Evolutionary conservation across 2,113 vertebrate genomes (phyloP), one percentile per base, ranked within the genome.

Genomic region (Rhagologus leucostigma): DNA sequence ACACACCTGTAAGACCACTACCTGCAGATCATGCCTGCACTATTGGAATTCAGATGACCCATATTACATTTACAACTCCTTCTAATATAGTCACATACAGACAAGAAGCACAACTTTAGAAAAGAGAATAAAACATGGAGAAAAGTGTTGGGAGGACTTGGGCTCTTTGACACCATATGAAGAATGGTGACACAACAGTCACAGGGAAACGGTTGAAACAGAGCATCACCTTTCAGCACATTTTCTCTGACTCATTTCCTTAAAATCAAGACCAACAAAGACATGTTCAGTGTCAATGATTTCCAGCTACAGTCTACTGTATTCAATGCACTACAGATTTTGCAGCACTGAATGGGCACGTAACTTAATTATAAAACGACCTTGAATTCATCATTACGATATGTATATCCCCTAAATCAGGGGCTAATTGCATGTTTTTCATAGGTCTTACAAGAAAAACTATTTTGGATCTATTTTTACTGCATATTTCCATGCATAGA

Each of bases 161-260:
- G 2, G 0, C 26, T 60, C 92, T 88, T 76, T 10, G 22, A 32
- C 27, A 42, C 32, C 10, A 2, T 32, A 7, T 2, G 2, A 0
- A 15, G 27, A 49, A 27, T 19, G 33, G 49, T 71, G 84, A 91
- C 77, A 68, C 33, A 46, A 42, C 16, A 68, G 63, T 37, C 60
- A 52, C 7, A 39, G 20, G 65, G 35, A 73, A 81, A 49, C 14
- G 12, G 6, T 21, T 64, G n/a, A 73, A 80, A 53, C 7, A 49
- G 49, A 74, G 47, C 21, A 57, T 85, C 55, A 69, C 17, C n/a
- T 64, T 88, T 69, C 64, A 81, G 64, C 27, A 57, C 9, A 11
- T 78, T 77, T 87, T 83, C 39, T 79, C 46, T 76, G 57, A 59
- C 32, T 83, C 39, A 49, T 59, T 85, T 93, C 56, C 82, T 86